phyloP scores from a whole-genome alignment of 2,888 invertebrate genomes.

The Drosophila kanekoi region DNA sequence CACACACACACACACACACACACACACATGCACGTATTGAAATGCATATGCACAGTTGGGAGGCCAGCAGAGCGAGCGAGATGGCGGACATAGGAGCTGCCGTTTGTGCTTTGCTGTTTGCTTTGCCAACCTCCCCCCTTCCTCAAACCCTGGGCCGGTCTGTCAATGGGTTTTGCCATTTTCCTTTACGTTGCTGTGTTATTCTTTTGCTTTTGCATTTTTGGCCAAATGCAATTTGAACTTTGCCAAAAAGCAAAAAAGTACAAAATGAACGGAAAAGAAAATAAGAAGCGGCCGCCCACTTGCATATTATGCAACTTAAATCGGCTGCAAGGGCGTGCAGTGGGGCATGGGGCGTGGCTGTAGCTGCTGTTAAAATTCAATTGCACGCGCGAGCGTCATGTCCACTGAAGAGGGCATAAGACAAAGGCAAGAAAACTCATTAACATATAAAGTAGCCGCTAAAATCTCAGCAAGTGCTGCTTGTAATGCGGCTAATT shows the following conservation, averaged over 20 bases:
- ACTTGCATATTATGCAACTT: constrained; percentile 48
- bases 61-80: neutral
- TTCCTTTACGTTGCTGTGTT: constrained; percentile 39
- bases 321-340: constrained; percentile 2
- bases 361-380: constrained; percentile 67
- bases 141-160: constrained; percentile 18
- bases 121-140: constrained; percentile 12
- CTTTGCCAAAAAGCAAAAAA: constrained; percentile 36
- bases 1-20: constrained; percentile 33
- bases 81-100: constrained; percentile 31
- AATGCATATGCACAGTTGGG: constrained; percentile 11
- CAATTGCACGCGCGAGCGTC: constrained; percentile 58
- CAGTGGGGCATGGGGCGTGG: neutral
- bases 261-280: neutral
- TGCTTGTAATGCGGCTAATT: constrained; percentile 70
- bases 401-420: constrained; percentile 52
- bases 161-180: constrained; percentile 55
- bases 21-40: constrained; percentile 14
- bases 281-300: constrained; percentile 42
- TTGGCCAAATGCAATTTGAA: constrained; percentile 74
- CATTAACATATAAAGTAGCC: constrained; percentile 79
- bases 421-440: constrained; percentile 67
- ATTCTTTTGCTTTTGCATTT: constrained; percentile 36
- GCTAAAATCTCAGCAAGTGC: constrained; percentile 55
- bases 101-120: constrained; percentile 52